Base-by-base conservation (phyloP, 2,888 invertebrate species). In the Dicranocentrus wangi region DNA sequence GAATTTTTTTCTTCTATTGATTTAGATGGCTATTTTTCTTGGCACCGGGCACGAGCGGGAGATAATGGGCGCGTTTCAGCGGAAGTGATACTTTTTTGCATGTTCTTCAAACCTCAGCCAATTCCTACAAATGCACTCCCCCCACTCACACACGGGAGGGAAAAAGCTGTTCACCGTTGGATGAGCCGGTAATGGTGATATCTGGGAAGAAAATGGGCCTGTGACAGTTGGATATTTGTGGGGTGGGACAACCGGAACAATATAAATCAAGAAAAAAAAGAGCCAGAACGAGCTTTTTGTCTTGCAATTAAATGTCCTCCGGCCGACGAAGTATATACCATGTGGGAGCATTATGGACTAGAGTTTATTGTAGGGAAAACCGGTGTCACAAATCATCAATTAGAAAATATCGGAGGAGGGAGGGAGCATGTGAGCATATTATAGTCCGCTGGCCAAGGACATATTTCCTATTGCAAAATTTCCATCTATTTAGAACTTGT, bases 11-110 rank as follows among this genome's bases (percentile, higher is more conserved):
- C 21, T 28, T 17, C 32, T 61, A 61, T 61, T 61, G 61, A 61
- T 61, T 61, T 61, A 61, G 61, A 61, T 28, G 32, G 39, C 17
- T 17, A 61, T 61, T 32, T 61, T 61, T 61, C 61, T 61, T 61
- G 61, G 61, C 61, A 61, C 28, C 39, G 28, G 32, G 10, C 21
- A 25, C 5, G 19, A 32, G 5, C n/a, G 13, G 5, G n/a, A n/a
- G 39, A 61, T 61, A 32, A 15, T 28, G 19, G 23, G 55, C 2
- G 8, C 32, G 32, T 17, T n/a, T 32, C 32, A 21, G 32, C 61
- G 32, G 61, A 60, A 61, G 61, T 61, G 61, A 61, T 61, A 61
- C 61, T 32, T 61, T 28, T 60, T 61, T 19, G 61, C 61, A 32
- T 61, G 7, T 21, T 55, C 5, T 55, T n/a, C n/a, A n/a, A 51